Conservation (phyloP, 1,140 invertebrate genomes). For the Aphelinus atriplicis region DNA sequence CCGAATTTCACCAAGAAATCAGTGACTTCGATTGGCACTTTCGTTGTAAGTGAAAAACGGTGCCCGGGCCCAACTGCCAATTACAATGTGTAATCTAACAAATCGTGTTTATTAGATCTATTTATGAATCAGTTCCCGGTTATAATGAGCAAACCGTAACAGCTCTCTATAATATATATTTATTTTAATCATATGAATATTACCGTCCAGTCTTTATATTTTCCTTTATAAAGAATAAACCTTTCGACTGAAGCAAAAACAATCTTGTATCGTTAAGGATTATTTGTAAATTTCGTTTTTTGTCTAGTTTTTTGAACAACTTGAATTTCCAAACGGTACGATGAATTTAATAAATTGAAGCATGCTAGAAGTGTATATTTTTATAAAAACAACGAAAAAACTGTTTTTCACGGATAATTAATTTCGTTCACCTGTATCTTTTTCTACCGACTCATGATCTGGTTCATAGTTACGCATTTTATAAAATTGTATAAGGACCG, state of each 20-base stretch:
- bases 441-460: too few species aligned
- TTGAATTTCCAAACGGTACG: background rate
- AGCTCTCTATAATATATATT: background rate
- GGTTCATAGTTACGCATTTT: too few species aligned
- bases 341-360: too few species aligned
- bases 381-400: too few species aligned
- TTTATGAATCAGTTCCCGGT: background rate
- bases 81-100: background rate
- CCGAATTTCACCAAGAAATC: too few species aligned
- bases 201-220: background rate
- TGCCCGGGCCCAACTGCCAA: conserved; percentile 5
- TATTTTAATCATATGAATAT: background rate
- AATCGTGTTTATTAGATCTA: too few species aligned
- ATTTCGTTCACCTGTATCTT: too few species aligned
- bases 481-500: too few species aligned
- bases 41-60: background rate
- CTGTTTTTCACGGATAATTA: too few species aligned
- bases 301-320: background rate
- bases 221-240: background rate
- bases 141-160: background rate
- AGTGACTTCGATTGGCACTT: background rate
- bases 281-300: too few species aligned
- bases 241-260: background rate
- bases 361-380: too few species aligned
- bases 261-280: background rate